These are phyloP conservation scores for Synergus laeviventris DNA, from an alignment of 2,888 invertebrate species.

Conservation along the genomic window DNA sequence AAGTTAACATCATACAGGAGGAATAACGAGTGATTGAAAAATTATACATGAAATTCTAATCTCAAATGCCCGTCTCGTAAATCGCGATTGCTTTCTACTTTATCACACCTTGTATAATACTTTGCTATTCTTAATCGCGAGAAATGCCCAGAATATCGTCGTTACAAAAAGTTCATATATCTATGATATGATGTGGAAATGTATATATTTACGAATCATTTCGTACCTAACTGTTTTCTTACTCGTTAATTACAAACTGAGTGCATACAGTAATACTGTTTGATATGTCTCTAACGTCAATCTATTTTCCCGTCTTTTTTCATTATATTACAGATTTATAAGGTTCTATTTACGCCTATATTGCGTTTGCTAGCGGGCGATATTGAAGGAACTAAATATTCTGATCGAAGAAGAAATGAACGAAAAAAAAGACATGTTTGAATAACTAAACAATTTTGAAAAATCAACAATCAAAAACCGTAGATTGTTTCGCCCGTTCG, in stretches of 20 bases:
- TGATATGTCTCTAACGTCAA: slow-evolving; percentile 73
- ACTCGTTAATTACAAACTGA: slow-evolving; percentile 65
- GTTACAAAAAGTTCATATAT: slow-evolving; percentile 53
- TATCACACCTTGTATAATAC: slow-evolving; percentile 11
- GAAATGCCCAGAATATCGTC: slow-evolving; percentile 50
- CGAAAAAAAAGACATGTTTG: neutral
- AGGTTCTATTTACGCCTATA: slow-evolving; percentile 57
- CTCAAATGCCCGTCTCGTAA: slow-evolving; percentile 1
- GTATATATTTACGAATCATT: slow-evolving; percentile 62
- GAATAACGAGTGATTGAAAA: slow-evolving; percentile 7
- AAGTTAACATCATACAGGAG: slow-evolving; percentile 6
- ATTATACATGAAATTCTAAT: slow-evolving; percentile 8
- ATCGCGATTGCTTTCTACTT: slow-evolving; percentile 12
- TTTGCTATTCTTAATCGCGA: slow-evolving; percentile 7
- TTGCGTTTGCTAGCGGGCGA: slow-evolving; percentile 63
- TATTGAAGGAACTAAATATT: slow-evolving; percentile 58
- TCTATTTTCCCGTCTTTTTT: slow-evolving; percentile 56
- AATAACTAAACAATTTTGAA: neutral
- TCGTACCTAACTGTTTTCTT: slow-evolving; percentile 54
- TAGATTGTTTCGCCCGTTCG: slow-evolving; percentile 58
- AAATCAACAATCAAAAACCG: slow-evolving; percentile 37
- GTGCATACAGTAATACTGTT: slow-evolving; percentile 73
- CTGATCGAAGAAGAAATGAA: slow-evolving; percentile 32
- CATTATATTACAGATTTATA: slow-evolving; percentile 57
- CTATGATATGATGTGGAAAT: slow-evolving; percentile 71